These are phyloP conservation scores for Pyrrhura leucotis DNA, from an alignment of 2,797 vertebrate species.

Conservation along the genomic window DNA sequence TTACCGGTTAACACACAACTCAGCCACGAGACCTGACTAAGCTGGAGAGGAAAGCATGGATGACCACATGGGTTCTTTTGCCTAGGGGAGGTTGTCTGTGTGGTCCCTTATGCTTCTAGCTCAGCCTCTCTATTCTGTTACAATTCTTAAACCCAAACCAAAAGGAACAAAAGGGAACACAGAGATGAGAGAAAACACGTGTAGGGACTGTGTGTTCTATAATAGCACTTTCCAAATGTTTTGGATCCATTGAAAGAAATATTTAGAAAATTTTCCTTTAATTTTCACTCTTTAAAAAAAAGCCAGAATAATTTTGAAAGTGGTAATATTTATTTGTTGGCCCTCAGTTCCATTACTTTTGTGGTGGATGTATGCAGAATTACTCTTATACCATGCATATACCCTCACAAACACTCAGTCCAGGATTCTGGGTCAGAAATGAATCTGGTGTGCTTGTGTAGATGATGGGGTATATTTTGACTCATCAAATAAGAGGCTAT, in stretches of 20 bases:
- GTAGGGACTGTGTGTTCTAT: neutral
- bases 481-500: neutral
- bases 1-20: neutral
- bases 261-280: neutral
- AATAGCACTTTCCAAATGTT: neutral
- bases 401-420: neutral
- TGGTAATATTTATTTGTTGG: neutral
- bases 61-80: neutral
- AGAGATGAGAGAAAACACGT: neutral
- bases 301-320: neutral
- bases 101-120: neutral
- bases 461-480: neutral
- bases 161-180: neutral
- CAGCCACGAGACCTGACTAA: neutral
- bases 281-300: neutral
- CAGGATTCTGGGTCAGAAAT: neutral
- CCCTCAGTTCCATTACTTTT: neutral
- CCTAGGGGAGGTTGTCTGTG: neutral
- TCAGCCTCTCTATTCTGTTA: neutral
- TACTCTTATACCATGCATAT: rapidly evolving
- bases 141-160: neutral
- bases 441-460: neutral
- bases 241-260: neutral
- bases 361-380: neutral
- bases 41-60: neutral